These are phyloP conservation scores for Paratrypauchen microcephalus DNA, from an alignment of 2,797 vertebrate species.

Conservation along the genomic window DNA sequence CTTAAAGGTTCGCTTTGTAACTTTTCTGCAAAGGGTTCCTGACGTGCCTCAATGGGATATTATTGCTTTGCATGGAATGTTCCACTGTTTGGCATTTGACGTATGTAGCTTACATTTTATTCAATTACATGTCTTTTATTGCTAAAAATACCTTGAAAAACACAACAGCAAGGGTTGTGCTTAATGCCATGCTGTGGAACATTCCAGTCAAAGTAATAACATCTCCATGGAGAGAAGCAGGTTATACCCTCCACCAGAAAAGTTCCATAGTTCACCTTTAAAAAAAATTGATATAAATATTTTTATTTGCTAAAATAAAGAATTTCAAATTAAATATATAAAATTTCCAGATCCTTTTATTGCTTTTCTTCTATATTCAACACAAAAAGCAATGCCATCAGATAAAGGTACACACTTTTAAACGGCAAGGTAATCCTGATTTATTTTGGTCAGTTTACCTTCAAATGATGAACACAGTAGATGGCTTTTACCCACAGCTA, in stretches of 20 bases:
- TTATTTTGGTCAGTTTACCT: neutral
- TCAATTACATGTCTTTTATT: no score
- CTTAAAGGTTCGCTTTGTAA: neutral
- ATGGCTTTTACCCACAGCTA: neutral
- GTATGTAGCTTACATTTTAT: no score
- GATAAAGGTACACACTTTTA: neutral
- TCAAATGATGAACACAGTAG: neutral
- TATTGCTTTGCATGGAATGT: no score
- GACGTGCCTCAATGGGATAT: no score
- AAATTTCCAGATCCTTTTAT: neutral
- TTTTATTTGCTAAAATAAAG: neutral
- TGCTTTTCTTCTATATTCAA: neutral
- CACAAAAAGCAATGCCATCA: neutral
- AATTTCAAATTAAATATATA: neutral
- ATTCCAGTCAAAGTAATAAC: neutral
- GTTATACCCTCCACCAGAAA: neutral
- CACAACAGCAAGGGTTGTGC: neutral
- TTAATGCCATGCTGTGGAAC: neutral
- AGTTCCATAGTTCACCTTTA: no score
- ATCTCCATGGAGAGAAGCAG: neutral
- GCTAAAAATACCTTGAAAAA: no score
- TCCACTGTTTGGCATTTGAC: no score
- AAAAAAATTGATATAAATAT: neutral
- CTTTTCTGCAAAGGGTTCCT: no score
- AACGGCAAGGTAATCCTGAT: neutral